Base-by-base conservation (phyloP, 2,113 vertebrate genomes). In the Trachemys scripta region DNA sequence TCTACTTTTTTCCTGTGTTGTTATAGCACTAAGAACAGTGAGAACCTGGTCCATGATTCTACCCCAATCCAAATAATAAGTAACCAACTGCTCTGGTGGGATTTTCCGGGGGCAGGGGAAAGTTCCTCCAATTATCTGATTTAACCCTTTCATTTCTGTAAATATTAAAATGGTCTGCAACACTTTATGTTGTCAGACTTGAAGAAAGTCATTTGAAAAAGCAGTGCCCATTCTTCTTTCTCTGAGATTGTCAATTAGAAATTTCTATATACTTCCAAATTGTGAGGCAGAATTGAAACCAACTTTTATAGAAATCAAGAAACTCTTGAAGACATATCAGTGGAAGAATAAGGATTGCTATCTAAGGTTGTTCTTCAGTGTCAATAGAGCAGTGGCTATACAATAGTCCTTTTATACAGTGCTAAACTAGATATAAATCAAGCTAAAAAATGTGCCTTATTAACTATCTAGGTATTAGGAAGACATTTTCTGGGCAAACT, bases 361-460 rank as follows among this genome's bases (percentile, higher is more conserved):
- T 80, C 90, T 85, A 80, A 92, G 92, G 85, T 85, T 75, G 38
- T 69, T 93, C 51, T 80, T 90, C 38, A 24, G 78, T 80, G 94
- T 90, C 86, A 85, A 92, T 88, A 87, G 89, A 93, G 80, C 25
- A 87, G 75, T 8, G 57, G 53, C 45, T 59, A 79, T 0, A 8
- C 20, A 25, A 17, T 10, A 42, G 8, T 35, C 65, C 47, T 93
- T 86, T 84, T 83, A 69, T 88, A 93, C 65, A 76, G 17, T 35
- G 29, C 25, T 85, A 90, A 90, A 89, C 38, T 20, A 42, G 0
- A 1, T 88, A 10, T 88, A 93, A 89, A 80, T 47, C 92, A 93
- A 50, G 45, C 54, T 49, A 50, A 79, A 11, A 84, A 57, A 80
- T 10, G 10, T 84, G 31, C 5, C 25, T 83, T 47, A 84, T 47